Evolutionary conservation across 2,888 invertebrate genomes (phyloP).

Genomic region (Gari tellinella): DNA sequence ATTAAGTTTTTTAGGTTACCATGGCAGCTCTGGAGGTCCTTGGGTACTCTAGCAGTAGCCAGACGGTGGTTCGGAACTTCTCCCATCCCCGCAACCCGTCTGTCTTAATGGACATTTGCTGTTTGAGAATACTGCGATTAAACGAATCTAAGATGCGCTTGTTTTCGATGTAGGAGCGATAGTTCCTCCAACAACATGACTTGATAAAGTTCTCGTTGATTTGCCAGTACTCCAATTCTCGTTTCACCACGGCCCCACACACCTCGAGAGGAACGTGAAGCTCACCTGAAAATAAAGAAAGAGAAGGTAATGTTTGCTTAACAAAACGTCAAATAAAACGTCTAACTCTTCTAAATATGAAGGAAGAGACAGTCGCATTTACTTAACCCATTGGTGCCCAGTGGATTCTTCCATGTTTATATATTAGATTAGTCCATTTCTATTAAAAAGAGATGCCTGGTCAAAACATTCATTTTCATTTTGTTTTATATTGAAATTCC

Average conservation of each 20-base stretch:
- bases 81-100: constrained; percentile 77
- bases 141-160: constrained; percentile 81
- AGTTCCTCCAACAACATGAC: constrained; percentile 83
- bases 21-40: constrained; percentile 80
- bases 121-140: constrained; percentile 78
- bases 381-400: too few species aligned
- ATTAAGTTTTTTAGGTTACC: too few species aligned
- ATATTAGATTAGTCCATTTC: too few species aligned
- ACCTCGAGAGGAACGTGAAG: constrained; percentile 83
- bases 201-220: constrained; percentile 81
- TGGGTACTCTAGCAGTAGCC: constrained; percentile 82
- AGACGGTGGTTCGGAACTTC: constrained; percentile 76
- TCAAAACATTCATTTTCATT: too few species aligned
- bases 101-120: constrained; percentile 74
- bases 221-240: constrained; percentile 83
- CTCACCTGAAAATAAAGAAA: constrained; percentile 81
- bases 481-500: too few species aligned
- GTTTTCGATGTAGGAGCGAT: constrained; percentile 82
- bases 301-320: too few species aligned
- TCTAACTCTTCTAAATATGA: too few species aligned
- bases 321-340: too few species aligned
- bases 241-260: constrained; percentile 83
- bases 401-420: too few species aligned
- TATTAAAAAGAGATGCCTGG: too few species aligned
- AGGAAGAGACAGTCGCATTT: too few species aligned